A percentile compares a stretch with the other conserved stretches of the same genome.
Evolutionary conservation across 2,888 invertebrate species (phyloP).

Genomic region (Coleophora flavipennella): DNA sequence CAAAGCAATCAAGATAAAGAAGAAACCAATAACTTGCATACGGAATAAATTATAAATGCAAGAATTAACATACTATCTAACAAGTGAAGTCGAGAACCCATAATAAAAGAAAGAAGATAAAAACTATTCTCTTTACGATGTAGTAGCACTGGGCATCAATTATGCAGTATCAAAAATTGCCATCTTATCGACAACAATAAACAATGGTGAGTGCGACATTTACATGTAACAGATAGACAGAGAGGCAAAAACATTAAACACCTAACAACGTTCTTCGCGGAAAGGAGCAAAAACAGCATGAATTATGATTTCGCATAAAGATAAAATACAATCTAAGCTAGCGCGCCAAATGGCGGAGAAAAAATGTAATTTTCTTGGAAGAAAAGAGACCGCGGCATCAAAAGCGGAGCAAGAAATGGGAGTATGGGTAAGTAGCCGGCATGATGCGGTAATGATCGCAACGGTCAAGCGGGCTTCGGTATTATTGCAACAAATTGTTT

Average conservation of each 20-base stretch:
- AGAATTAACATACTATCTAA: too few species aligned
- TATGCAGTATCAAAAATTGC: conserved; percentile 36
- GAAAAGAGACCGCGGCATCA: conserved; percentile 40
- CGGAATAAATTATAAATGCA: not conserved
- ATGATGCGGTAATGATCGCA: conserved; percentile 13
- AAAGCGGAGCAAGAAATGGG: conserved; percentile 43
- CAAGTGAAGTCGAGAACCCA: too few species aligned
- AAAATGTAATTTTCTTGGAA: conserved; percentile 57
- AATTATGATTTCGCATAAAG: conserved; percentile 69
- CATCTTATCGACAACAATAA: conserved; percentile 46
- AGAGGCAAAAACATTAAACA: conserved; percentile 53
- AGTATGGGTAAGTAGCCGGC: conserved; percentile 1
- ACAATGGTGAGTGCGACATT: conserved; percentile 48
- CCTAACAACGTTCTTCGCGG: conserved; percentile 42
- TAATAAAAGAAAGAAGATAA: too few species aligned
- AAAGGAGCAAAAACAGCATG: conserved; percentile 58
- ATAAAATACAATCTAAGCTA: conserved; percentile 68
- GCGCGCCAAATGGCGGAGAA: conserved; percentile 60
- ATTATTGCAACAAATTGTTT: too few species aligned
- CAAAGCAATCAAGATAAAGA: too few species aligned
- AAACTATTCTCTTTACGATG: too few species aligned
- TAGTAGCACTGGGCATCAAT: conserved; percentile 23
- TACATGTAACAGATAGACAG: conserved; percentile 42
- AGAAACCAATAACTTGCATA: too few species aligned
- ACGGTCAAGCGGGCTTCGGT: too few species aligned